Percentiles rank a stretch among this genome's conserved stretches.
Conservation (phyloP, 2,888 invertebrate genomes). For the Acanthosoma haemorrhoidale region DNA sequence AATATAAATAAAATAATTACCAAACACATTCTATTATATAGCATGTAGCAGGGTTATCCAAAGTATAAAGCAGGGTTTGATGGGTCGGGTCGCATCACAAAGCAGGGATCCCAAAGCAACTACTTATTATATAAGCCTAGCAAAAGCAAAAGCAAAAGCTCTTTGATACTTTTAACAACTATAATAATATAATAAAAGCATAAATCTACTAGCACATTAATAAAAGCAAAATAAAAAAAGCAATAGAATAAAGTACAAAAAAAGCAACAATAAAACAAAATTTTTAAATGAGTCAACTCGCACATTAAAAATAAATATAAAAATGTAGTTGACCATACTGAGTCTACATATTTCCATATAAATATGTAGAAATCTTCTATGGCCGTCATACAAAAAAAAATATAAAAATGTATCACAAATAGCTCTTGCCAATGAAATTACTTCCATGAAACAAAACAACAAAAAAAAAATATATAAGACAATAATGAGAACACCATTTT, state of each 20-base stretch:
- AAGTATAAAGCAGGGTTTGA: conserved; percentile 38
- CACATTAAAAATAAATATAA: conserved; percentile 15
- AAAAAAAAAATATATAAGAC: conserved; percentile 13
- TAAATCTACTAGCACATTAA: conserved; percentile 37
- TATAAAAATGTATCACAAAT: conserved; percentile 7
- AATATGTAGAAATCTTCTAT: conserved; percentile 19
- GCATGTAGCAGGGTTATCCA: conserved; percentile 44
- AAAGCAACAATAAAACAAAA: conserved; percentile 34
- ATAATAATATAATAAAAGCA: conserved; percentile 18
- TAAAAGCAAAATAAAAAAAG: conserved; percentile 37
- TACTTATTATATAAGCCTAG: conserved; percentile 30
- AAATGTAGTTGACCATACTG: conserved; percentile 23
- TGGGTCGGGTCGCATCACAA: conserved; percentile 25
- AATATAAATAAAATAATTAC: conserved; percentile 14
- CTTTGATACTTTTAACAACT: conserved; percentile 6
- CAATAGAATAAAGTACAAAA: conserved; percentile 37
- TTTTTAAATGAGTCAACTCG: conserved; percentile 17
- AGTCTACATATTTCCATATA: conserved; percentile 20
- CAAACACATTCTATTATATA: conserved; percentile 28
- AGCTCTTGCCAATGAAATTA: conserved; percentile 18
- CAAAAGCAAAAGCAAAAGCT: conserved; percentile 30
- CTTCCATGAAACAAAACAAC: conserved; percentile 17
- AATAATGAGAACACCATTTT: conserved; percentile 8
- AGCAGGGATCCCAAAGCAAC: conserved; percentile 37
- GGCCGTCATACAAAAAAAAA: not conserved